These are phyloP conservation scores for Andrena trimmerana DNA, from an alignment of 2,888 invertebrate genomes.

Conservation along the genomic window DNA sequence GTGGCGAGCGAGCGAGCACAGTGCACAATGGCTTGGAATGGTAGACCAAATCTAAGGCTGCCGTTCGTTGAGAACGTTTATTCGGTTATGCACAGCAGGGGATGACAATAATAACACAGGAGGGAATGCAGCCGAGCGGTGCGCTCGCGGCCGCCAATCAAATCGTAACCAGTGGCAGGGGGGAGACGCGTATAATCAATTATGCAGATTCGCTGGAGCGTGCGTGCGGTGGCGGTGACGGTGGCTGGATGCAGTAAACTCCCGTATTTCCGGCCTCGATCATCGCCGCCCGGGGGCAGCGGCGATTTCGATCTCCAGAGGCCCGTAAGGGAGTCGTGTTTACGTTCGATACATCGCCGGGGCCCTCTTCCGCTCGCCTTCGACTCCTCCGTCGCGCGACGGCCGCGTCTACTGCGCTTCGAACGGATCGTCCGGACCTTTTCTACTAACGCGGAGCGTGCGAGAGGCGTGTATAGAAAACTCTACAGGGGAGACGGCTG, in stretches of 20 bases:
- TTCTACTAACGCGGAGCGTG: slow-evolving; percentile 31
- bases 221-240: slow-evolving; percentile 25
- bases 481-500: slow-evolving; percentile 19
- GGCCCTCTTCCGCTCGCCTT: slow-evolving; percentile 47
- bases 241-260: slow-evolving; percentile 45
- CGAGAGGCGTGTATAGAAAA: slow-evolving; percentile 39
- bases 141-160: slow-evolving; percentile 45
- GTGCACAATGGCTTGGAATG: no score
- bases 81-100: slow-evolving; percentile 21
- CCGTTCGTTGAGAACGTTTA: slow-evolving; percentile 12
- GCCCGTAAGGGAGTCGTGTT: slow-evolving; percentile 56
- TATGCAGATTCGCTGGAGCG: slow-evolving; percentile 52
- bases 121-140: slow-evolving; percentile 21
- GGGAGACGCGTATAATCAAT: slow-evolving; percentile 59
- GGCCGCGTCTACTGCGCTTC: slow-evolving; percentile 43
- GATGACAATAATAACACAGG: slow-evolving; percentile 33
- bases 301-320: slow-evolving; percentile 53
- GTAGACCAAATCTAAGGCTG: neutral
- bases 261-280: slow-evolving; percentile 59
- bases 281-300: slow-evolving; percentile 44
- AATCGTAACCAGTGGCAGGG: slow-evolving; percentile 45
- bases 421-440: slow-evolving; percentile 23
- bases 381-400: slow-evolving; percentile 35
- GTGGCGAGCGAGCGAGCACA: no score
- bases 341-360: slow-evolving; percentile 56